Percentiles rank a stretch among this genome's conserved stretches.
phyloP scores from a whole-genome alignment of 2,888 invertebrate species.

The Alviniconcha strummeri region DNA sequence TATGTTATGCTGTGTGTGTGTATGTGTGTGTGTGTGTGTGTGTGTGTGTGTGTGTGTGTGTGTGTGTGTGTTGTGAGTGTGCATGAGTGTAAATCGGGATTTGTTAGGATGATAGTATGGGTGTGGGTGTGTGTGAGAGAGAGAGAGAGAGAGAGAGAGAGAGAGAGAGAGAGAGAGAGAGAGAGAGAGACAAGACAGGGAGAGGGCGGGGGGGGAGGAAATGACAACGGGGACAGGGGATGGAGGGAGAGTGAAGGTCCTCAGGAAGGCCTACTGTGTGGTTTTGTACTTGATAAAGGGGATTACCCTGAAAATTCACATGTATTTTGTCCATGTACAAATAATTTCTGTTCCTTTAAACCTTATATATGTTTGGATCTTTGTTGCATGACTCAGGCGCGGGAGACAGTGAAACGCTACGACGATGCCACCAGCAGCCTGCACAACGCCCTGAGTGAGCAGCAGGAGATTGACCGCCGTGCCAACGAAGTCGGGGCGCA shows the following conservation, averaged over 20 bases:
- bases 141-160: no score
- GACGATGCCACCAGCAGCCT: slow-evolving; percentile 59
- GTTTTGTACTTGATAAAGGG: no score
- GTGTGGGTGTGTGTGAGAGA: no score
- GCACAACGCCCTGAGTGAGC: slow-evolving; percentile 58
- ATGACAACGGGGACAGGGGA: not conserved
- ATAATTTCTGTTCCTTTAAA: no score
- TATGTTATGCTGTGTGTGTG: not conserved
- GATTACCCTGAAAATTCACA: no score
- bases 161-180: not conserved
- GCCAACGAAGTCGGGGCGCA: slow-evolving; percentile 64
- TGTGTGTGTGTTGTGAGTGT: not conserved
- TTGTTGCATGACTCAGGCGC: slow-evolving; percentile 23
- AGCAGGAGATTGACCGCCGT: slow-evolving; percentile 64
- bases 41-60: not conserved
- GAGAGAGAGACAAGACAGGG: not conserved
- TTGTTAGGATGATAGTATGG: no score
- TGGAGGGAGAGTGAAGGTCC: no score
- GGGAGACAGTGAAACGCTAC: slow-evolving; percentile 59
- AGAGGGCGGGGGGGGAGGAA: not conserved
- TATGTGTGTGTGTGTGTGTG: not conserved
- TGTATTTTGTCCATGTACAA: no score
- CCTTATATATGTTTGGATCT: no score
- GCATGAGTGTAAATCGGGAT: not conserved
- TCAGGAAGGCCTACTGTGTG: no score